Conservation (phyloP, 2,113 vertebrate species). For the Chaetops frenatus region DNA sequence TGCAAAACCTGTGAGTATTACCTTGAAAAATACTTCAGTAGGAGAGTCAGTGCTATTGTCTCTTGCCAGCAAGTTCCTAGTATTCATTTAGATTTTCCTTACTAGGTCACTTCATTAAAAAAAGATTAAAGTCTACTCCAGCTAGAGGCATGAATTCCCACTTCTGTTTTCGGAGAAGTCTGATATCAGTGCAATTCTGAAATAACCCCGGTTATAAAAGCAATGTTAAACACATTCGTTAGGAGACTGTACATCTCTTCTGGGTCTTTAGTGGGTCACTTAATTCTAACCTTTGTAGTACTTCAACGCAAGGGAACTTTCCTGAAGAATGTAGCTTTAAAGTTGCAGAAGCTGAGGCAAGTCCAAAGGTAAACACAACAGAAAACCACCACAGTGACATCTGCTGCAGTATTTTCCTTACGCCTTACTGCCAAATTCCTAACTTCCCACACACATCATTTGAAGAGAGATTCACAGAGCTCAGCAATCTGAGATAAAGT, state of each 20-base stretch:
- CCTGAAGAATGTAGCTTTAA: not conserved
- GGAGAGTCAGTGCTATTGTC: not conserved
- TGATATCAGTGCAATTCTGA: not conserved
- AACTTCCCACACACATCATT: not conserved
- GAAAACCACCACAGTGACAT: not conserved
- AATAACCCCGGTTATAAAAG: not conserved
- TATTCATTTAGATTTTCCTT: conserved; percentile 22
- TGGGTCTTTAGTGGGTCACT: not conserved
- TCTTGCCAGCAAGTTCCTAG: not conserved
- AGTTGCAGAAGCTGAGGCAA: not conserved
- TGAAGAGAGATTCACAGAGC: not conserved
- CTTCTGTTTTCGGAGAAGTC: not conserved
- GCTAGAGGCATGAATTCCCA: conserved; percentile 19
- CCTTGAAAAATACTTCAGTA: not conserved
- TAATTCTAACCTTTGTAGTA: not conserved
- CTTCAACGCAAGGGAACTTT: not conserved
- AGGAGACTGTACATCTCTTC: not conserved
- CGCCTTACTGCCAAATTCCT: not conserved
- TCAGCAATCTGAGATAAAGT: not conserved
- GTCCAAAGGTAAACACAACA: not conserved
- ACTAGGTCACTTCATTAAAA: conserved; percentile 50
- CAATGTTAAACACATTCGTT: not conserved
- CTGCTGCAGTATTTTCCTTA: not conserved
- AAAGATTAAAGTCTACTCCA: conserved; percentile 28
- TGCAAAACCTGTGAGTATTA: not conserved